Conservation (phyloP, 2,797 vertebrate genomes). For the Megalops cyprinoides region DNA sequence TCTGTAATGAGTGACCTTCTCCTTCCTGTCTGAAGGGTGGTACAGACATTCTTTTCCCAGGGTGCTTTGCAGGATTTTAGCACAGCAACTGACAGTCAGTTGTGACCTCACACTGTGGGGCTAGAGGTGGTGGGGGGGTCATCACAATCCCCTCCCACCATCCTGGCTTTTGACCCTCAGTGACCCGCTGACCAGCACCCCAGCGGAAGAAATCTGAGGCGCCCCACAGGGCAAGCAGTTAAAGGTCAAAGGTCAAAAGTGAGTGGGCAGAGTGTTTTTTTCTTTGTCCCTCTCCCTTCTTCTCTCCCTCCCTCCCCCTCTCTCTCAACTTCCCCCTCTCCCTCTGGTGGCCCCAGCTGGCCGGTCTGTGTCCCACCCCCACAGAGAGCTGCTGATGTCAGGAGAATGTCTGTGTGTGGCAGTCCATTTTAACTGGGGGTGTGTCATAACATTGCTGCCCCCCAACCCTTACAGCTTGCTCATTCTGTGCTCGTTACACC, state of each 20-base stretch:
- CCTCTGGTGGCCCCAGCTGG: too few species aligned
- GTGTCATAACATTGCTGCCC: background rate
- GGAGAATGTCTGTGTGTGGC: too few species aligned
- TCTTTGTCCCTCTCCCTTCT: background rate
- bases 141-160: too few species aligned
- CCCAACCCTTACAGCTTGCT: too few species aligned
- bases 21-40: too few species aligned
- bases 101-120: constrained; percentile 35
- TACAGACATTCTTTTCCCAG: background rate
- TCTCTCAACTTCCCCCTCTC: background rate
- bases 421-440: too few species aligned
- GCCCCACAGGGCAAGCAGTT: constrained; percentile 46
- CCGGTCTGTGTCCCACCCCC: too few species aligned
- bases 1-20: too few species aligned
- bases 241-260: constrained; percentile 57
- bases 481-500: too few species aligned
- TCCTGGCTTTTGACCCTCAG: constrained; percentile 53
- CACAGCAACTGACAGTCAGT: background rate
- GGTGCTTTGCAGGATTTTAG: background rate
- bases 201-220: constrained; percentile 39
- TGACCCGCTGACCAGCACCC: constrained; percentile 58
- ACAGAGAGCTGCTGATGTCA: too few species aligned
- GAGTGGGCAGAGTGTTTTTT: constrained; percentile 20
- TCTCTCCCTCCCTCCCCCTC: background rate
- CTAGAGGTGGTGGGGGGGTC: constrained; percentile 40